Evolutionary conservation across 2,113 vertebrate species (phyloP).

Genomic region (Mirounga angustirostris): DNA sequence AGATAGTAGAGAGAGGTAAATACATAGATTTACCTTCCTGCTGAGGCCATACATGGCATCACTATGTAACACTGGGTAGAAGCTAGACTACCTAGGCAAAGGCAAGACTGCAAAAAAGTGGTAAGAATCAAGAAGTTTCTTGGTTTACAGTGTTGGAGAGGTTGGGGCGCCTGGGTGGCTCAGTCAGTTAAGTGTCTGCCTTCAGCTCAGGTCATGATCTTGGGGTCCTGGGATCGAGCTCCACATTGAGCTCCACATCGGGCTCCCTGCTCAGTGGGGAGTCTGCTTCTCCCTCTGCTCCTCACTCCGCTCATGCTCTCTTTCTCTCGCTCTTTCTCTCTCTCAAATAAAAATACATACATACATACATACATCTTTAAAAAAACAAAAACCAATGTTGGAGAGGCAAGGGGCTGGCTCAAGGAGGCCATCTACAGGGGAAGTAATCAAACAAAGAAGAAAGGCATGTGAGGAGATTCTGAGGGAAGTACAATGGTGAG

Average conservation of each 20-base stretch:
- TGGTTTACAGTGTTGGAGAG: not conserved
- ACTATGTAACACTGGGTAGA: not conserved
- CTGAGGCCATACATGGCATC: not conserved
- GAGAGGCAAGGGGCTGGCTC: not conserved
- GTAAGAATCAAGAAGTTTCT: not conserved
- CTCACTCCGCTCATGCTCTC: too few species aligned
- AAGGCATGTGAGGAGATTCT: not conserved
- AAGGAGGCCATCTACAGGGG: not conserved
- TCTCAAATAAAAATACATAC: too few species aligned
- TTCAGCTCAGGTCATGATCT: too few species aligned
- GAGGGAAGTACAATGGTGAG: not conserved
- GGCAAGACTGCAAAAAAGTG: not conserved
- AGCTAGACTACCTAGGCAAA: not conserved
- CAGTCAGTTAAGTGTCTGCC: too few species aligned
- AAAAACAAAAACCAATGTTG: too few species aligned
- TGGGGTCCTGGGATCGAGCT: too few species aligned
- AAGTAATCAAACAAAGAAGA: not conserved
- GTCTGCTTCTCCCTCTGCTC: too few species aligned
- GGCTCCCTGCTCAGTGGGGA: too few species aligned
- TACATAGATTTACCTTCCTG: not conserved
- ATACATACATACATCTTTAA: too few species aligned
- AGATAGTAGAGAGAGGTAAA: not conserved
- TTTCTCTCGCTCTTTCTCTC: too few species aligned
- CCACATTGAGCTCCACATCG: too few species aligned
- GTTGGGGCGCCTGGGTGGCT: too few species aligned